A percentile compares a stretch with the other conserved stretches of the same genome.
phyloP scores from a whole-genome alignment of 2,888 invertebrate species.

The Epistrophe grossulariae region DNA sequence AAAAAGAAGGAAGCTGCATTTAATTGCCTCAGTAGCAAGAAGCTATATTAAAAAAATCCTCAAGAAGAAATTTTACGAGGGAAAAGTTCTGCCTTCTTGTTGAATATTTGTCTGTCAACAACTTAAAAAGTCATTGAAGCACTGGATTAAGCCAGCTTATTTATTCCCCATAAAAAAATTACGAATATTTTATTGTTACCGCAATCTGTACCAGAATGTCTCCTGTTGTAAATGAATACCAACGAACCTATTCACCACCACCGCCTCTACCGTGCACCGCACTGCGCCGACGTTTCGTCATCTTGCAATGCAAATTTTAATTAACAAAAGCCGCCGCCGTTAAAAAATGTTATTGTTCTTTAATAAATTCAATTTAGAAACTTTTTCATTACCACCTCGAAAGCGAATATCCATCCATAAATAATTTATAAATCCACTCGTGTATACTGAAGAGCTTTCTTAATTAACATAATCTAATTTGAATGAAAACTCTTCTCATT shows the following conservation, averaged over 20 bases:
- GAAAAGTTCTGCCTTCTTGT: constrained; percentile 63
- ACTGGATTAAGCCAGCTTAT: constrained; percentile 70
- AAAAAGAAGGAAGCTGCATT: constrained; percentile 76
- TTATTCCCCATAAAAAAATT: constrained; percentile 68
- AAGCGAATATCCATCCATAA: constrained; percentile 61
- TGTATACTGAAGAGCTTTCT: constrained; percentile 70
- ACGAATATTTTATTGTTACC: constrained; percentile 64
- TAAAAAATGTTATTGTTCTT: constrained; percentile 74
- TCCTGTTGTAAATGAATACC: not conserved
- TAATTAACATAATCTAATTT: constrained; percentile 82
- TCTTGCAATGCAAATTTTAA: constrained; percentile 59
- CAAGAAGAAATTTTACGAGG: constrained; percentile 41
- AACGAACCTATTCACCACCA: not conserved
- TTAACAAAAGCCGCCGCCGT: constrained; percentile 69
- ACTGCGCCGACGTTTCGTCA: not conserved
- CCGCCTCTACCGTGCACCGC: not conserved
- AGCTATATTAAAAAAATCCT: constrained; percentile 16
- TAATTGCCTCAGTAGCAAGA: constrained; percentile 76
- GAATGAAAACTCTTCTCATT: constrained; percentile 69
- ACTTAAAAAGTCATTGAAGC: constrained; percentile 72
- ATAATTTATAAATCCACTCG: constrained; percentile 57
- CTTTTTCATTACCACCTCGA: constrained; percentile 67
- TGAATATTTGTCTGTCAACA: constrained; percentile 75
- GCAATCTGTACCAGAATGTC: constrained; percentile 62
- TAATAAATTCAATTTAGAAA: constrained; percentile 75